Conservation (phyloP, 2,797 vertebrate genomes). For the Cottoperca gobio region DNA sequence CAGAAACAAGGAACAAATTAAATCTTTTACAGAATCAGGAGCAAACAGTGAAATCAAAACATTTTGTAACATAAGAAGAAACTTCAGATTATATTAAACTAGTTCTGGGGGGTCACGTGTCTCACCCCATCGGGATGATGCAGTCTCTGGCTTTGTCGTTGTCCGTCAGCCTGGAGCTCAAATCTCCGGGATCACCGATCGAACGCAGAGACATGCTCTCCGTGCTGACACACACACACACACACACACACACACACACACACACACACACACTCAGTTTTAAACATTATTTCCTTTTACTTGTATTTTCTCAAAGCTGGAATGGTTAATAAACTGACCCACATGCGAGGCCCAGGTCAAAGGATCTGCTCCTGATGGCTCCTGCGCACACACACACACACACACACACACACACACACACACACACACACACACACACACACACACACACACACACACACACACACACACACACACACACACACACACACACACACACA, state of each 20-base stretch:
- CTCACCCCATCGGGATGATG: slow-evolving; percentile 90
- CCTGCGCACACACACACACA: slow-evolving; percentile 79
- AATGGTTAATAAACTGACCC: slow-evolving; percentile 84
- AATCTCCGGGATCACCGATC: slow-evolving; percentile 83
- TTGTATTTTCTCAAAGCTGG: no score
- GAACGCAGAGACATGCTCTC: slow-evolving; percentile 91
- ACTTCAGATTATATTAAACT: no score
- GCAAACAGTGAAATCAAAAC: no score
- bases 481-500: background rate
- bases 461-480: no score
- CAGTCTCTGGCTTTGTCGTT: slow-evolving; percentile 90
- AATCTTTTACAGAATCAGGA: no score
- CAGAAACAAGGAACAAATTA: background rate
- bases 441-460: no score
- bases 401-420: no score
- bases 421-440: no score
- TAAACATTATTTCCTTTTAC: no score
- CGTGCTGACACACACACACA: slow-evolving; percentile 80
- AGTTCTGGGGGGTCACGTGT: no score
- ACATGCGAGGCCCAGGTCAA: slow-evolving; percentile 93
- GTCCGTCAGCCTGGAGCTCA: slow-evolving; percentile 88
- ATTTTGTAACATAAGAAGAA: no score
- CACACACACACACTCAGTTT: slow-evolving; percentile 2
- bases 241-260: slow-evolving; percentile 8
- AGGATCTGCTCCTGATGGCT: slow-evolving; percentile 87